Conservation (phyloP, 2,113 vertebrate genomes). For the Lycaon pictus region DNA sequence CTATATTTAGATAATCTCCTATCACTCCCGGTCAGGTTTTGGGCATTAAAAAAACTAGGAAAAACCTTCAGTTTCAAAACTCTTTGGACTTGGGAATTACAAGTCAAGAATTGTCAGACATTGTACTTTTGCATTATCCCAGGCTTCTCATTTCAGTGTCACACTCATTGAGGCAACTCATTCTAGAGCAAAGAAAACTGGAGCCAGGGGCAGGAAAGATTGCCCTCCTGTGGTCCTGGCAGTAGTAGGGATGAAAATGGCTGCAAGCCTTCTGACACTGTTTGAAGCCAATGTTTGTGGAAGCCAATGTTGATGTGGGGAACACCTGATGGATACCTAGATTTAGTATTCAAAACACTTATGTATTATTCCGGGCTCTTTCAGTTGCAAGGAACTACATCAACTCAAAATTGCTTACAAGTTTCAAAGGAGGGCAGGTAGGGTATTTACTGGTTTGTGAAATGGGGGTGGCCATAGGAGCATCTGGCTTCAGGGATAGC, state of each 20-base stretch:
- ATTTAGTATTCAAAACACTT: neutral
- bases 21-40: neutral
- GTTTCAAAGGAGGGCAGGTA: neutral
- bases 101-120: neutral
- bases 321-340: neutral
- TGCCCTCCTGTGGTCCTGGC: neutral
- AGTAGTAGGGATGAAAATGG: neutral
- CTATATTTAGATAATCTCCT: accelerated
- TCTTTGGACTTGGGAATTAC: neutral
- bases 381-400: neutral
- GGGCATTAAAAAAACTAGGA: neutral
- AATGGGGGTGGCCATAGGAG: neutral
- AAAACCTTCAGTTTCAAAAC: neutral
- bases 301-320: neutral
- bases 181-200: neutral
- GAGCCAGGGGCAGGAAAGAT: neutral
- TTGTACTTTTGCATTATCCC: too few species aligned
- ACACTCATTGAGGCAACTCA: too few species aligned
- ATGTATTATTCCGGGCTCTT: neutral
- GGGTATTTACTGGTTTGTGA: neutral
- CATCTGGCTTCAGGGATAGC: neutral
- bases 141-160: neutral
- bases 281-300: neutral
- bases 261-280: neutral
- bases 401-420: neutral